Percentiles rank a stretch among this genome's conserved stretches.
phyloP scores from a whole-genome alignment of 2,888 invertebrate species.

The Atethmia centrago region DNA sequence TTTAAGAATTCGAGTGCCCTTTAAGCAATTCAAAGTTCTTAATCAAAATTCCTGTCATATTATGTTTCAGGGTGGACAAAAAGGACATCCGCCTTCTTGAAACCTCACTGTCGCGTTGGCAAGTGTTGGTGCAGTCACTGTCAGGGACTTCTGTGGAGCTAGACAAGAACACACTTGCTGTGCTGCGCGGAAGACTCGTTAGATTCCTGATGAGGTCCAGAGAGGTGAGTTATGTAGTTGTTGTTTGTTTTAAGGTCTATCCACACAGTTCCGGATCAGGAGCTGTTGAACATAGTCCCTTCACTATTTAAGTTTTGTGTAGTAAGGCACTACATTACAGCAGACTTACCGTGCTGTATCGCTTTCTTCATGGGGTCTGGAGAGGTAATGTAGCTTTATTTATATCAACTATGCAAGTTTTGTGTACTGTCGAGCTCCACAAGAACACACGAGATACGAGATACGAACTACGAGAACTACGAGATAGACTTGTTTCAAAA shows the following conservation, averaged over 20 bases:
- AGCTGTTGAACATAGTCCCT: neutral
- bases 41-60: no score
- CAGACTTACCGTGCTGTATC: neutral
- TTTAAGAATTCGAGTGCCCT: neutral
- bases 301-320: neutral
- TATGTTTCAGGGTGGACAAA: slow-evolving; percentile 92
- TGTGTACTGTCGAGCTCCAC: no score
- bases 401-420: neutral
- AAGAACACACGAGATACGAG: neutral
- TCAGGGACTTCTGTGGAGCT: slow-evolving; percentile 96
- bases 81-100: slow-evolving; percentile 97
- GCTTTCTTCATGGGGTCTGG: neutral
- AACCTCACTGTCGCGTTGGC: slow-evolving; percentile 97
- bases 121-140: slow-evolving; percentile 96
- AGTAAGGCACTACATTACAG: neutral
- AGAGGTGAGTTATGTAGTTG: slow-evolving; percentile 88
- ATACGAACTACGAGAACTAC: no score
- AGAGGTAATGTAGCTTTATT: neutral
- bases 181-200: slow-evolving; percentile 97
- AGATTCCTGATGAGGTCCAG: slow-evolving; percentile 98
- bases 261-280: neutral
- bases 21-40: neutral
- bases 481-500: neutral
- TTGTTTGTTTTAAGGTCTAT: neutral
- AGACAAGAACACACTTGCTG: slow-evolving; percentile 98